Percentiles rank a stretch among this genome's conserved stretches.
Evolutionary conservation across 2,797 vertebrate species (phyloP).

Genomic region (Platyrinchus mystaceus): DNA sequence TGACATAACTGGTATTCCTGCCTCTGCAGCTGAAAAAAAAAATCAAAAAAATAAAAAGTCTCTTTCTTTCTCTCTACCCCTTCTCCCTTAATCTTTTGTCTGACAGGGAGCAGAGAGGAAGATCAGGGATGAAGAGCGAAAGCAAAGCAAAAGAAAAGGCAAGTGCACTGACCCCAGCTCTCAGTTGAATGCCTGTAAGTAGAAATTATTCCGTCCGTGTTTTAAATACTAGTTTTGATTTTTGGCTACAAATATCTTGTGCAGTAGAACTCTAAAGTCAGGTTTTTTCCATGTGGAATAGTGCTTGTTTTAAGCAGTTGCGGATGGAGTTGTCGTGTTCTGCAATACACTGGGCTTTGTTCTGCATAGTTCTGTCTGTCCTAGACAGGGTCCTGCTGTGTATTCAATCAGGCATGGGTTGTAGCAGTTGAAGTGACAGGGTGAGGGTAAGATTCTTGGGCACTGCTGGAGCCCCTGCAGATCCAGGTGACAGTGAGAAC

Average conservation of each 20-base stretch:
- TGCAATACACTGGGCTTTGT: not conserved
- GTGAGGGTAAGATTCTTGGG: not conserved
- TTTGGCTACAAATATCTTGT: not conserved
- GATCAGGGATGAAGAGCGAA: conserved; percentile 97
- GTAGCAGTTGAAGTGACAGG: not conserved
- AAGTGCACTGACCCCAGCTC: conserved; percentile 85
- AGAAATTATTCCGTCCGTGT: not conserved
- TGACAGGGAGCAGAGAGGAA: conserved; percentile 92
- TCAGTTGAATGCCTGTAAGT: conserved; percentile 75
- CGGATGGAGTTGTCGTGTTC: not conserved
- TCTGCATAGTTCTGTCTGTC: not conserved
- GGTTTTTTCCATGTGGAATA: not conserved
- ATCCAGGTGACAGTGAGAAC: not conserved
- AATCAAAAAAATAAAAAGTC: not conserved
- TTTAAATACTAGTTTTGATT: not conserved
- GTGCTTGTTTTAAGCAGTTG: not conserved
- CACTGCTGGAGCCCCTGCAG: not conserved
- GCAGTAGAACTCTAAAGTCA: not conserved
- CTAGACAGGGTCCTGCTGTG: not conserved
- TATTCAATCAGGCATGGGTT: not conserved
- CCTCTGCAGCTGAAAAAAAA: not conserved
- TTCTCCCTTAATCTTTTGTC: not conserved
- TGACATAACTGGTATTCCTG: not conserved
- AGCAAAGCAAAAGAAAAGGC: conserved; percentile 97
- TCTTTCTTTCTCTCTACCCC: not conserved